A percentile compares a stretch with the other conserved stretches of the same genome.
Evolutionary conservation across 2,888 invertebrate species (phyloP).

Genomic region (Automeris io): DNA sequence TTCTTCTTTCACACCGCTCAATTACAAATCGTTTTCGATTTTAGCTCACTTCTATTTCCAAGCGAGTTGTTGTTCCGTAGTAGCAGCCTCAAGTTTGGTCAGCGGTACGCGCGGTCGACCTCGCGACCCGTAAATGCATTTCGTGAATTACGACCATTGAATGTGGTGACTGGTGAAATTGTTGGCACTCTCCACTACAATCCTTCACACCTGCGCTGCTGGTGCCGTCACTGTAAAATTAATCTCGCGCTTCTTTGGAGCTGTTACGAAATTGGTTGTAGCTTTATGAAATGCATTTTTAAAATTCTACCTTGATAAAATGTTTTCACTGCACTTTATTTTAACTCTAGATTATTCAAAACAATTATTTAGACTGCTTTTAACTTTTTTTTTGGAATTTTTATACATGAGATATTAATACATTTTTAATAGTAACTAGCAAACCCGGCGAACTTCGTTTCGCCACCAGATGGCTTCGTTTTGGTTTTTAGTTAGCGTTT

Average conservation of each 20-base stretch:
- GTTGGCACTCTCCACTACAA: constrained; percentile 28
- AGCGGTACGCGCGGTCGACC: constrained; percentile 21
- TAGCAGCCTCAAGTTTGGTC: constrained; percentile 23
- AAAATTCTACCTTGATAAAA: neutral
- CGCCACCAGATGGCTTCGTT: too few relatives aligned
- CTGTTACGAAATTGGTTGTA: constrained; percentile 7
- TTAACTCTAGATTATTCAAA: too few relatives aligned
- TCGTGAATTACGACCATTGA: constrained; percentile 51
- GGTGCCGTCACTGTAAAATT: constrained; percentile 7
- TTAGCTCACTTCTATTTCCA: neutral
- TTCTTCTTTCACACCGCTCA: too few relatives aligned
- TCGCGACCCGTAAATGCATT: constrained; percentile 47
- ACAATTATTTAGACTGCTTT: too few relatives aligned
- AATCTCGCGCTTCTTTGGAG: constrained; percentile 15
- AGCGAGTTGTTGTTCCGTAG: constrained; percentile 12
- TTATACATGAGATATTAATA: too few relatives aligned
- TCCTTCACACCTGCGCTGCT: constrained; percentile 34
- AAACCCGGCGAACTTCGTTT: too few relatives aligned
- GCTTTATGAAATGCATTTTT: too few relatives aligned
- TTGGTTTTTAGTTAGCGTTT: too few relatives aligned
- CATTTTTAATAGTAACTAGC: too few relatives aligned
- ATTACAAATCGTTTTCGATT: neutral
- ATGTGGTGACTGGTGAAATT: constrained; percentile 53
- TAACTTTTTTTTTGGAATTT: too few relatives aligned
- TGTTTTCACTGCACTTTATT: neutral